phyloP scores from a whole-genome alignment of 2,888 invertebrate species.

The Andrena fulva region DNA sequence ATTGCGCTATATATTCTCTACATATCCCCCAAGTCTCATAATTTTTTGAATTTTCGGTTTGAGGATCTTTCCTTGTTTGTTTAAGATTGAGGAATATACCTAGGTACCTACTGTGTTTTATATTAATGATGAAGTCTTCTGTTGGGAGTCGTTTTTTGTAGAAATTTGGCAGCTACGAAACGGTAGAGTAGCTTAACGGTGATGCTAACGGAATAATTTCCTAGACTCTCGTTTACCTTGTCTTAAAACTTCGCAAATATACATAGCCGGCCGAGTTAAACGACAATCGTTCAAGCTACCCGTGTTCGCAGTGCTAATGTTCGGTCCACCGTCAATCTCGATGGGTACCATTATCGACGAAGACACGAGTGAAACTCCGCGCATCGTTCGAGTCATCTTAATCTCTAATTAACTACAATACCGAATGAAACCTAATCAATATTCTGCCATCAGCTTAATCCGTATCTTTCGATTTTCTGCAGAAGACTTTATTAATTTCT shows the following conservation, averaged over 20 bases:
- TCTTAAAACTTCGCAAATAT: conserved; percentile 62
- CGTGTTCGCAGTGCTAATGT: conserved; percentile 52
- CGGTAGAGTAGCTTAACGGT: neutral
- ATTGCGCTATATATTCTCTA: no score
- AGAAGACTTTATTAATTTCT: no score
- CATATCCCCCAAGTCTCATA: no score
- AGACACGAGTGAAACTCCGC: neutral
- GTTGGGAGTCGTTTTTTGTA: neutral
- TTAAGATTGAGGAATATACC: no score
- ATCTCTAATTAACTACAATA: neutral
- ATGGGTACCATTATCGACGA: neutral
- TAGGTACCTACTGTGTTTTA: no score
- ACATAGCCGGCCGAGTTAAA: conserved; percentile 27
- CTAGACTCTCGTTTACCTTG: conserved; percentile 41
- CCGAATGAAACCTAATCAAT: neutral
- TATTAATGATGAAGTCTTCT: neutral
- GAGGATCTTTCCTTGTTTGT: no score
- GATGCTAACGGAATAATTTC: conserved; percentile 8
- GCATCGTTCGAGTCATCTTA: neutral
- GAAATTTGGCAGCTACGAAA: neutral
- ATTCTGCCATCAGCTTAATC: no score
- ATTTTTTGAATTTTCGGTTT: no score
- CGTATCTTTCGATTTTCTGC: no score
- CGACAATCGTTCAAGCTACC: conserved; percentile 40
- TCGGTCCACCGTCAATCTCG: conserved; percentile 29